These are phyloP conservation scores for Prosopocoilus inquinatus DNA, from an alignment of 2,888 invertebrate genomes.

Conservation along the genomic window DNA sequence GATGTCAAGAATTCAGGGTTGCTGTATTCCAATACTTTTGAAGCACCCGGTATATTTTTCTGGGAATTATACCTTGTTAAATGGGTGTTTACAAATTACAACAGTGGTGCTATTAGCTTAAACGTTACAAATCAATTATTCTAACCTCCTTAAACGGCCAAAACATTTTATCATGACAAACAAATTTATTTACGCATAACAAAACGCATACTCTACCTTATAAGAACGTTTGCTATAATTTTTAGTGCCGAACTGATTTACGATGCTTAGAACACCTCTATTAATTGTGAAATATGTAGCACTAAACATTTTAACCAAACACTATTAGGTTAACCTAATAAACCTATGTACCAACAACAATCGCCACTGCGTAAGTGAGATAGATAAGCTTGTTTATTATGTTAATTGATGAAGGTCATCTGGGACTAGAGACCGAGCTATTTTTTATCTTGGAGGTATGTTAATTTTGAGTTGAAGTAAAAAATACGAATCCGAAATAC, in stretches of 20 bases:
- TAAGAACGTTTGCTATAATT: constrained; percentile 21
- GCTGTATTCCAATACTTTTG: too few relatives aligned
- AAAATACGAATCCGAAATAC: too few relatives aligned
- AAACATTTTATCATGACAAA: neutral
- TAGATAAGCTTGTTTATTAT: too few relatives aligned
- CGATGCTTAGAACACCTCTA: constrained; percentile 24
- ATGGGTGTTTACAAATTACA: too few relatives aligned
- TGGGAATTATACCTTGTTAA: too few relatives aligned
- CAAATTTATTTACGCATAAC: neutral
- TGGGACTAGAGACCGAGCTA: too few relatives aligned
- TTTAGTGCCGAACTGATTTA: constrained; percentile 21
- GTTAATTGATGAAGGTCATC: too few relatives aligned
- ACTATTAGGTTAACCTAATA: constrained; percentile 10
- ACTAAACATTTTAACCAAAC: constrained; percentile 24
- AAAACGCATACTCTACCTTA: constrained; percentile 22
- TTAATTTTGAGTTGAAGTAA: too few relatives aligned
- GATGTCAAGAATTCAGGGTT: too few relatives aligned
- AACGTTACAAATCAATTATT: neutral
- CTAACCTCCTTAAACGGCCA: neutral
- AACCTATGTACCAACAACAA: constrained; percentile 5
- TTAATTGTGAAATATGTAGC: constrained; percentile 24
- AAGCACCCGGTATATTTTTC: too few relatives aligned
- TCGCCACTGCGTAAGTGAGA: too few relatives aligned
- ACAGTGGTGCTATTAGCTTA: neutral
- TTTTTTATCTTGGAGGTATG: too few relatives aligned